Evolutionary conservation across 2,888 invertebrate genomes (phyloP).

Genomic region (Athrips mouffetella): DNA sequence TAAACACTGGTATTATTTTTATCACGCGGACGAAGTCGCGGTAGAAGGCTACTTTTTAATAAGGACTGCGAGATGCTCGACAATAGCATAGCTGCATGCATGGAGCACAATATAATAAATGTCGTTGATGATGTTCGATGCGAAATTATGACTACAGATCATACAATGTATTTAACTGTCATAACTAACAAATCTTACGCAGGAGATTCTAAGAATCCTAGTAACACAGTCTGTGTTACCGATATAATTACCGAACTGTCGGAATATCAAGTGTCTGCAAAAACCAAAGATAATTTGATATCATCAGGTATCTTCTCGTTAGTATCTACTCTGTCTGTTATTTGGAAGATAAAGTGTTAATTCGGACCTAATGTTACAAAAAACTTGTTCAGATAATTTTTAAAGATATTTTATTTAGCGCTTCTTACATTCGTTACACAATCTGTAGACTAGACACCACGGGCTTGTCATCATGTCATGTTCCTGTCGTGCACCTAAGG

Average conservation of each 20-base stretch:
- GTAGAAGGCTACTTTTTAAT: no score
- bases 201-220: conserved; percentile 5
- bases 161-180: conserved; percentile 9
- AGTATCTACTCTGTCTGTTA: neutral
- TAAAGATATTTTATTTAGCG: neutral
- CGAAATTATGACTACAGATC: conserved; percentile 29
- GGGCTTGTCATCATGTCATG: conserved; percentile 51
- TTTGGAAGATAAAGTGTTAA: neutral
- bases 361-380: neutral
- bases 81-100: no score
- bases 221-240: neutral
- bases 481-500: conserved; percentile 41
- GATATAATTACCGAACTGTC: conserved; percentile 1
- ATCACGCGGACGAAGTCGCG: no score
- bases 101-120: no score
- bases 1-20: no score
- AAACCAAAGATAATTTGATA: conserved; percentile 4
- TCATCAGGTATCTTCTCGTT: neutral
- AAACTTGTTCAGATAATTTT: neutral
- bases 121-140: conserved; percentile 38
- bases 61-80: no score
- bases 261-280: neutral
- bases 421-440: conserved; percentile 27
- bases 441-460: conserved; percentile 24
- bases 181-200: no score